These are phyloP conservation scores for Pituophis catenifer DNA, from an alignment of 2,113 vertebrate genomes.

Conservation along the genomic window DNA sequence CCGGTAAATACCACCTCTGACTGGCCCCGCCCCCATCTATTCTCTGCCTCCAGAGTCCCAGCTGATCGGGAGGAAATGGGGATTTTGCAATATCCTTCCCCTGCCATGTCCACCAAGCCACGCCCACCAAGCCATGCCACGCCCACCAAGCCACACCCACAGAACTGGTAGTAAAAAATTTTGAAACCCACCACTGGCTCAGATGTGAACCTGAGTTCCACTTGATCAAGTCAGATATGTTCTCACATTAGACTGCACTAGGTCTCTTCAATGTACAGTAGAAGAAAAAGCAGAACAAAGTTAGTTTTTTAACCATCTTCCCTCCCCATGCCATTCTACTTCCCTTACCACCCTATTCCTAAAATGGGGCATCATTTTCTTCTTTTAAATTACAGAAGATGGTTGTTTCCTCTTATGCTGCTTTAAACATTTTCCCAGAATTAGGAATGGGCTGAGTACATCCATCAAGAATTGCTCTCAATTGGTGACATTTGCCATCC, in stretches of 20 bases:
- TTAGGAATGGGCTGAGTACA: not conserved
- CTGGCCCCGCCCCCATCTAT: too few relatives aligned
- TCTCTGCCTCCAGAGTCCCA: too few relatives aligned
- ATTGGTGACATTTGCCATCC: not conserved
- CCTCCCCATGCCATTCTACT: not conserved
- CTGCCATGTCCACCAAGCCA: too few relatives aligned
- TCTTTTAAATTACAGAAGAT: not conserved
- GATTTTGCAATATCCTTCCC: too few relatives aligned
- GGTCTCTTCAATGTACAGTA: not conserved
- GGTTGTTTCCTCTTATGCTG: not conserved
- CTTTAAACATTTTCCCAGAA: not conserved
- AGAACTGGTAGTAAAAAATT: too few relatives aligned
- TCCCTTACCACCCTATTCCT: not conserved
- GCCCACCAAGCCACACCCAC: too few relatives aligned
- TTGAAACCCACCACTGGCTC: not conserved
- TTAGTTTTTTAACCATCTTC: not conserved
- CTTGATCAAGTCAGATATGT: not conserved
- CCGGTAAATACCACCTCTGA: too few relatives aligned
- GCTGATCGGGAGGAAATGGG: too few relatives aligned
- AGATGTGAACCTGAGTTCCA: not conserved
- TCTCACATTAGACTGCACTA: not conserved
- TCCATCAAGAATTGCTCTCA: not conserved
- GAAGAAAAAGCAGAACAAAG: not conserved
- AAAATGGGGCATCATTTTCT: not conserved
- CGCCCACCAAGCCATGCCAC: too few relatives aligned